Evolutionary conservation across 1,140 invertebrate species (phyloP), one percentile per base, ranked within the genome.

Genomic region (Stegodyphus mimosarum): DNA sequence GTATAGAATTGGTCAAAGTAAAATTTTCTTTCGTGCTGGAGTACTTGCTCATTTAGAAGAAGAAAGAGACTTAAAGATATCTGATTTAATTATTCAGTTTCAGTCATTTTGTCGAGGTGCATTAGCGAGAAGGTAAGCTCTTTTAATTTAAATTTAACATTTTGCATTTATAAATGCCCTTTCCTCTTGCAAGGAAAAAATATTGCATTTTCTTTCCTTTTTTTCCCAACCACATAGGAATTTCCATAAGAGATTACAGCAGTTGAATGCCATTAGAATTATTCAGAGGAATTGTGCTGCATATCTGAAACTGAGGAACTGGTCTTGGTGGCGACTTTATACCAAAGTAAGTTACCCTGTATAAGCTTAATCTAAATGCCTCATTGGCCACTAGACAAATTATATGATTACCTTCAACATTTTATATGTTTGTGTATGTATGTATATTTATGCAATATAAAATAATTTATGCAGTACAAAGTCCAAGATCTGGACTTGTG

Each of bases 301-400:
- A 7, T 99, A 99, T 89, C 92, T 99, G 53, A 99, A 99, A 91
- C 92, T 99, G 6, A 93, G 98, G 67, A 99, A 99, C 90, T 99
- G 98, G 98, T 96, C 98, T 89, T 99, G 98, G 98, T 99, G 98
- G 98, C 91, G 98, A 88, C 92, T 99, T 63, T 99, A 99, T 90
- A 99, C 98, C 11, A 99, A 99, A 92, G 87, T 87, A 73, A 53
- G 63, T 67, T 63, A 7, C 6, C 15, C 55, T 49, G 48, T 70
- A 6, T 33, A 33, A 33, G 33, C 33, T 33, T 3, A 33, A 33
- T 33, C 33, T 33, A 33, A 33, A 33, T 33, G 33, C 3, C 3
- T 33, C 33, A 33, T 33, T 33, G 3, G 33, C 33, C 33, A 33
- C 33, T 33, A 33, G 1, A 33, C 33, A 33, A 3, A 33, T 33